phyloP scores from a whole-genome alignment of 2,888 invertebrate species.

The Osmoderma eremita region DNA sequence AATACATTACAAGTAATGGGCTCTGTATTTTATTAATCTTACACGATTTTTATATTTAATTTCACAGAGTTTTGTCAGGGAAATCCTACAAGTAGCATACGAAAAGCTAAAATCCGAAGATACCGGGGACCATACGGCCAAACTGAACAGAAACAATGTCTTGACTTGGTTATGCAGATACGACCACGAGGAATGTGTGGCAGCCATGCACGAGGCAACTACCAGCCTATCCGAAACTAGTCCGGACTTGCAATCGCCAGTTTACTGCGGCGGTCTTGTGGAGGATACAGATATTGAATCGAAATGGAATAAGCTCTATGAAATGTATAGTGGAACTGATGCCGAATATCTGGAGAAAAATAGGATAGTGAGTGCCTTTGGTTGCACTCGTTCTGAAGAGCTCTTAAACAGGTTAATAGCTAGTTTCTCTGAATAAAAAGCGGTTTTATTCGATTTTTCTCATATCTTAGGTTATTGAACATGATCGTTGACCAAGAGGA shows the following conservation, averaged over 20 bases:
- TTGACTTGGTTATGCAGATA: slow-evolving; percentile 54
- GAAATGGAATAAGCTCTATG: slow-evolving; percentile 48
- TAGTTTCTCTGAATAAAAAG: background rate
- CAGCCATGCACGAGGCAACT: slow-evolving; percentile 7
- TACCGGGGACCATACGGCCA: slow-evolving; percentile 35
- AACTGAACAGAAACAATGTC: slow-evolving; percentile 59
- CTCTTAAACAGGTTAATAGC: slow-evolving; percentile 66
- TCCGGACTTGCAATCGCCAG: slow-evolving; percentile 67
- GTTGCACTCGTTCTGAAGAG: slow-evolving; percentile 69
- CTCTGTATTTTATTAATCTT: no score
- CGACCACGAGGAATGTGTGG: slow-evolving; percentile 57
- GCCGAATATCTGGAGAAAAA: slow-evolving; percentile 67
- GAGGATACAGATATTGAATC: slow-evolving; percentile 62
- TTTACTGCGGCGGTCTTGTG: slow-evolving; percentile 70
- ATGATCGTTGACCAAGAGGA: slow-evolving; percentile 1
- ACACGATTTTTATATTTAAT: no score
- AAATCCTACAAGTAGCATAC: slow-evolving; percentile 38
- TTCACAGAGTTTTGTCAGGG: slow-evolving; percentile 25
- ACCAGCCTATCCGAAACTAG: slow-evolving; percentile 55
- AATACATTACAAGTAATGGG: no score
- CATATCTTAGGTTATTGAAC: slow-evolving; percentile 8
- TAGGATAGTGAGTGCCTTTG: slow-evolving; percentile 70
- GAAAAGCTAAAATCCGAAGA: slow-evolving; percentile 32
- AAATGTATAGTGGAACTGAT: background rate
- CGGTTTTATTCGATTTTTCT: background rate